Percentiles rank a stretch among this genome's conserved stretches.
phyloP scores from a whole-genome alignment of 2,113 vertebrate genomes.

The Cephalopterus ornatus region DNA sequence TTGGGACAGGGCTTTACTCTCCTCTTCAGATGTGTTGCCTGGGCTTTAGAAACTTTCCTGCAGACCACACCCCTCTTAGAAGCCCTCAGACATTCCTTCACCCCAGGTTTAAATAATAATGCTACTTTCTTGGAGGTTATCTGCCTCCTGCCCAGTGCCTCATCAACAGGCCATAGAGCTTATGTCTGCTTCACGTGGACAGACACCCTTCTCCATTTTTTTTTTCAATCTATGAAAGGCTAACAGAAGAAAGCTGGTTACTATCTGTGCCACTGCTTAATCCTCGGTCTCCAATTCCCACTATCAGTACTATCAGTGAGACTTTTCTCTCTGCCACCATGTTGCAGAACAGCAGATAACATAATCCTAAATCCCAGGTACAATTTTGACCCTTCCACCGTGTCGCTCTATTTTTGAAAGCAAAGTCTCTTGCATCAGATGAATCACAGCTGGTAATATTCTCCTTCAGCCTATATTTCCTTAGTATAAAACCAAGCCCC shows the following conservation, averaged over 20 bases:
- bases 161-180: not conserved
- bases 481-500: conserved; percentile 18
- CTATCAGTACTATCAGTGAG: conserved; percentile 40
- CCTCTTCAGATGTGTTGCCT: not conserved
- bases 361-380: conserved; percentile 66
- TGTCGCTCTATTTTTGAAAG: conserved; percentile 44
- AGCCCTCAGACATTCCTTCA: not conserved
- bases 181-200: not conserved
- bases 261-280: conserved; percentile 56
- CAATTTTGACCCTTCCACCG: not conserved
- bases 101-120: not conserved
- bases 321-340: conserved; percentile 59
- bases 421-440: conserved; percentile 45
- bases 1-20: not conserved
- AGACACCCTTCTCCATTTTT: not conserved
- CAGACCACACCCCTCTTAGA: not conserved
- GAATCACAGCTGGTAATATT: conserved; percentile 34
- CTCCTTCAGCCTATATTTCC: conserved; percentile 6
- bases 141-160: not conserved
- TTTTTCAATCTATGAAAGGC: not conserved
- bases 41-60: not conserved
- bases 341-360: conserved; percentile 66
- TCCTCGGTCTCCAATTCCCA: conserved; percentile 42
- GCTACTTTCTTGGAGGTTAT: not conserved
- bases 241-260: conserved; percentile 40